phyloP scores from a whole-genome alignment of 2,797 vertebrate species.

The Kryptolebias ocellatus region DNA sequence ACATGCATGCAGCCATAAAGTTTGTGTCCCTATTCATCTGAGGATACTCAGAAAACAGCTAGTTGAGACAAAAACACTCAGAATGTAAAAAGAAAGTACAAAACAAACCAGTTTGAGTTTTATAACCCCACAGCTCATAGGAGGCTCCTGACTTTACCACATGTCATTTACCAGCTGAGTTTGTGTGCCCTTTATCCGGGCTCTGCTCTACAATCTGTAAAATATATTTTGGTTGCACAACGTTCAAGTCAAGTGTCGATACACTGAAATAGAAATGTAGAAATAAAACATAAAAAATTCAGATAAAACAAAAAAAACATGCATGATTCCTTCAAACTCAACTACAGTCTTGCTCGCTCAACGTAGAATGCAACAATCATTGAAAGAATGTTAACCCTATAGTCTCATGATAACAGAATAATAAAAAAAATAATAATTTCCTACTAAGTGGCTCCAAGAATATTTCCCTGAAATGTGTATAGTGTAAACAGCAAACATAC shows the following conservation, averaged over 20 bases:
- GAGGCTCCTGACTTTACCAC: background rate
- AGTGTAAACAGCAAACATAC: constrained; percentile 43
- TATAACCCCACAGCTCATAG: constrained; percentile 9
- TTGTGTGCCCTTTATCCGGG: background rate
- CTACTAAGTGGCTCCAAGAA: constrained; percentile 6
- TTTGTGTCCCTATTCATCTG: background rate
- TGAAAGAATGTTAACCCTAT: background rate
- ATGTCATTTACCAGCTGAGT: constrained; percentile 1
- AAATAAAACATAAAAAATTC: background rate
- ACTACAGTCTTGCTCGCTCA: background rate
- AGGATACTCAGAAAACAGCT: constrained; percentile 4
- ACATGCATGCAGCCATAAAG: constrained; percentile 20
- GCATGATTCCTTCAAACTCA: constrained; percentile 22
- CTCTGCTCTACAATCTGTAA: background rate
- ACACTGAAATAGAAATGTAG: background rate
- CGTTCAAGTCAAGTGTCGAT: background rate
- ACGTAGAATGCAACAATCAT: background rate
- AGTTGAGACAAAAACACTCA: background rate
- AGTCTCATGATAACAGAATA: constrained; percentile 39
- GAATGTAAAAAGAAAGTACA: constrained; percentile 5
- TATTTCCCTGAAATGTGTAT: constrained; percentile 52
- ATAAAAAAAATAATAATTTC: constrained; percentile 7
- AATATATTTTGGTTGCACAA: constrained; percentile 3
- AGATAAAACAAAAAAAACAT: background rate
- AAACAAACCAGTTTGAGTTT: background rate